Evolutionary conservation across 2,113 vertebrate species (phyloP).

Genomic region (Lagenorhynchus albirostris): DNA sequence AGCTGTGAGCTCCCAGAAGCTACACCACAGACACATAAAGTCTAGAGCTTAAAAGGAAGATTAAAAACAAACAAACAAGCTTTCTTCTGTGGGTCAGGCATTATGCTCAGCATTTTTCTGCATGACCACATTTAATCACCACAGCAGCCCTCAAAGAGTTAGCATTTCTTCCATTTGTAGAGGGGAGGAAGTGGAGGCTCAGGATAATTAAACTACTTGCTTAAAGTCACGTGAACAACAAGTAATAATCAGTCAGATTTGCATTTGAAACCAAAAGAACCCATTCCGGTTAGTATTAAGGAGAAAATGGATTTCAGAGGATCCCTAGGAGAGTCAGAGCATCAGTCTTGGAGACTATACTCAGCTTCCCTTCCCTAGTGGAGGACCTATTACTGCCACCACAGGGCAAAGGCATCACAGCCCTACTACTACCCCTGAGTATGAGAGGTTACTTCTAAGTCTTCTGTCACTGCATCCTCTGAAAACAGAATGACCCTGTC

Average conservation of each 20-base stretch:
- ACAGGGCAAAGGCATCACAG: background rate
- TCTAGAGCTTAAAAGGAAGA: background rate
- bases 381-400: background rate
- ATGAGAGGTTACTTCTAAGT: background rate
- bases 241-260: background rate
- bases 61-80: background rate
- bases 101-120: background rate
- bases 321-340: background rate
- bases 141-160: background rate
- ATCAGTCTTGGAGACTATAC: accelerated
- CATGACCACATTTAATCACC: background rate
- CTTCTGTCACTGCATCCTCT: background rate
- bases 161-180: background rate
- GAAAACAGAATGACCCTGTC: background rate
- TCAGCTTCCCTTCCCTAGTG: background rate
- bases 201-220: background rate
- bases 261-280: background rate
- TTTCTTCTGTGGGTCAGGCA: background rate
- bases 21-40: background rate
- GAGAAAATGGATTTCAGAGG: background rate
- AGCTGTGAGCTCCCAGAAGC: background rate
- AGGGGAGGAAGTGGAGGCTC: background rate
- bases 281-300: background rate
- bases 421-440: background rate
- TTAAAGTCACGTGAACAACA: background rate